Evolutionary conservation across 1,140 invertebrate genomes (phyloP), one percentile per base, ranked within the genome.

Genomic region (Sarcophaga peregrina): DNA sequence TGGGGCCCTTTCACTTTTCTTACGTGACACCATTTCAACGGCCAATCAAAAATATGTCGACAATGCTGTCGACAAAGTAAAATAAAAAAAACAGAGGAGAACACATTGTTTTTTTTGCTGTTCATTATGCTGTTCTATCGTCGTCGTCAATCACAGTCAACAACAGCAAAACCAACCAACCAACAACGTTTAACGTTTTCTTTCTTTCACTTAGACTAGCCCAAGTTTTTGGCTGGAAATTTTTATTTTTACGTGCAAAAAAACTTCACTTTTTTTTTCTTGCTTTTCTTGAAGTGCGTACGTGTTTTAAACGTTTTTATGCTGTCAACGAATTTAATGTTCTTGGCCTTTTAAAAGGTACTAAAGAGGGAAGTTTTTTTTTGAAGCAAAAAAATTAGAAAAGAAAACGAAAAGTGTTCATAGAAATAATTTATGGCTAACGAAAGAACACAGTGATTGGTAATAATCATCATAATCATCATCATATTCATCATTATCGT

Each of bases 11-110:
- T 68, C 62, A 68, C 62, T 68, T 68, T 68, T 68, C 62, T 20
- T 68, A 68, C 62, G 62, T 68, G 62, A 68, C 62, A 68, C 62
- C 62, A 68, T 68, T 68, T 68, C 10, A 68, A 68, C 62, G n/a
- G 13, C 15, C 62, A 68, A 68, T 20, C n/a, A 58, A 58, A 58
- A 5, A 58, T 5, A 4, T 5, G n/a, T n/a, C 15, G 7, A 58
- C 10, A 58, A 58, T 7, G 54, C 4, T 37, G 25, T 37, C 25
- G 25, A n/a, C 3, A 58, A 5, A 13, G 15, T 15, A n/a, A 58
- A n/a, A 58, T 2, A 37, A 58, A 15, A 58, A 58, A 58, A n/a
- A 13, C 15, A 52, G 13, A 20, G 5, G 8, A 25, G 20, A 68
- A 68, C 17, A 68, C 25, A 4, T 37, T 37, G 25, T 52, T 52